Conservation (phyloP, 2,113 vertebrate genomes). For the Rhinopomastus cyanomelas region DNA sequence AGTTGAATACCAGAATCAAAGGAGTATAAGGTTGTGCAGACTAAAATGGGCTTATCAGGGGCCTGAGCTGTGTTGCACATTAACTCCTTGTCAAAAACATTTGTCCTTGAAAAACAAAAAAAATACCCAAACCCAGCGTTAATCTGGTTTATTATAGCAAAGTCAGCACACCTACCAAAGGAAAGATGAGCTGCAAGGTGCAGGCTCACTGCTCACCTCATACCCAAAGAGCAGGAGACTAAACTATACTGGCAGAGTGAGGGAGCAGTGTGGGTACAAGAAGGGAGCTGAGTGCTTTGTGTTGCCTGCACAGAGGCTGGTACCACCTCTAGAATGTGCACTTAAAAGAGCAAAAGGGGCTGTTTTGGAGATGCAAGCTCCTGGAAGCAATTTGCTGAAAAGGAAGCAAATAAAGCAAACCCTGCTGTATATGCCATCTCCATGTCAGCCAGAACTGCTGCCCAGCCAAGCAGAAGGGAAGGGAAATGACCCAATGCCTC, state of each 20-base stretch:
- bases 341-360: neutral
- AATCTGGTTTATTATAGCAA: neutral
- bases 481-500: conserved; percentile 9
- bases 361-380: neutral
- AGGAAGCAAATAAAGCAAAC: conserved; percentile 30
- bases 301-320: neutral
- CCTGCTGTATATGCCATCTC: neutral
- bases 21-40: conserved; percentile 48
- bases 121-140: neutral
- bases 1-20: conserved; percentile 43
- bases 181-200: neutral
- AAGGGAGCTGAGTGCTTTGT: neutral
- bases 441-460: neutral
- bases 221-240: neutral
- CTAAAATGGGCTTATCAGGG: conserved; percentile 8
- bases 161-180: neutral
- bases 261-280: neutral
- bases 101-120: neutral
- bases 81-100: conserved; percentile 29
- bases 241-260: neutral
- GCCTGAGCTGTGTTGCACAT: conserved; percentile 39
- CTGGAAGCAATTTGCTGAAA: conserved; percentile 19
- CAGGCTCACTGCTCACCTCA: neutral
- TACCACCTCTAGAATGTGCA: neutral
- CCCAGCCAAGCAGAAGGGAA: conserved; percentile 24